Percentiles rank a stretch among this genome's conserved stretches.
phyloP scores from a whole-genome alignment of 1,140 invertebrate species.

The Battus philenor region DNA sequence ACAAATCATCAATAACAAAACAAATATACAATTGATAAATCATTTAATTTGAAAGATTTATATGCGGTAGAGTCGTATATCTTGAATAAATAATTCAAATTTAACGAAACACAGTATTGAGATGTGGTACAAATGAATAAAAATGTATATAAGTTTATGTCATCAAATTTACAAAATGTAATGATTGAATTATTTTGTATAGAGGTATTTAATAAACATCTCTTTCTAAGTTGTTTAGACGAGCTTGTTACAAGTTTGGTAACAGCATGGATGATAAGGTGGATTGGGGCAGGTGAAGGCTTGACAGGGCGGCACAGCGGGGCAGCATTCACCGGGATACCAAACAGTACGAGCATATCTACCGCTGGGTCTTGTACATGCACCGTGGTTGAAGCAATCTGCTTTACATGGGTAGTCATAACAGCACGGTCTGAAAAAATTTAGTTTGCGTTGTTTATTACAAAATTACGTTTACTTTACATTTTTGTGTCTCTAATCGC shows the following conservation, averaged over 20 bases:
- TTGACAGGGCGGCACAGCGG: constrained; percentile 53
- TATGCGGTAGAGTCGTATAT: neutral
- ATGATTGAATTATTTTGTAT: no score
- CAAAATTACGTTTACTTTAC: no score
- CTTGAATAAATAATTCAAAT: neutral
- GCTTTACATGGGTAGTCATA: constrained; percentile 70
- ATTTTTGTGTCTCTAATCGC: no score
- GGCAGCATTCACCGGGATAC: constrained; percentile 63
- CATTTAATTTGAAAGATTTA: neutral
- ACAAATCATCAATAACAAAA: neutral
- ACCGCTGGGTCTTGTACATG: constrained; percentile 56
- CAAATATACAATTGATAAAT: neutral
- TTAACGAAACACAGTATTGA: neutral
- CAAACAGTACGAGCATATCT: constrained; percentile 56
- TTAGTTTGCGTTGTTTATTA: no score
- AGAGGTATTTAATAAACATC: no score
- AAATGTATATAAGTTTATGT: no score
- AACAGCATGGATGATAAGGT: constrained; percentile 55
- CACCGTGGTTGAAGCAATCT: constrained; percentile 63
- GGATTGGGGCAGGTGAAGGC: constrained; percentile 63
- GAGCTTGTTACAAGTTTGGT: constrained; percentile 28
- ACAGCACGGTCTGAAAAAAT: constrained; percentile 53
- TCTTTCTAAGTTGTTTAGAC: no score
- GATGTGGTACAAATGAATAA: no score
- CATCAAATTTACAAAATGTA: no score